A percentile compares a stretch with the other conserved stretches of the same genome.
Evolutionary conservation across 2,888 invertebrate species (phyloP).

Genomic region (Silvanus unidentatus): DNA sequence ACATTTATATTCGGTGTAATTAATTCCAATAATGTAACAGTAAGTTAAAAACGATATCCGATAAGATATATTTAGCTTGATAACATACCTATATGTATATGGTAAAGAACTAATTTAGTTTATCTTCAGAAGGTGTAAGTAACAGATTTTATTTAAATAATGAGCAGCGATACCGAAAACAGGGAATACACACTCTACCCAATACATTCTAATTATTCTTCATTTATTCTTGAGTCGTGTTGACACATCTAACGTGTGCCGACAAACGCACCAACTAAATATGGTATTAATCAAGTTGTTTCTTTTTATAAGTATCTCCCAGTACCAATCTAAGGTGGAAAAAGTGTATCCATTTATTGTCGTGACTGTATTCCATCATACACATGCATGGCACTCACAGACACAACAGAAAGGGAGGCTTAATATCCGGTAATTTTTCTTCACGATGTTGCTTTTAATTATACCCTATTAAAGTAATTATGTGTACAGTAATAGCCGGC

Average conservation of each 20-base stretch:
- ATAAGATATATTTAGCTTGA: too few relatives aligned
- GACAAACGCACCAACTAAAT: slow-evolving; percentile 15
- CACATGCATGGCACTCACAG: slow-evolving; percentile 1
- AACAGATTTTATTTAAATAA: not conserved
- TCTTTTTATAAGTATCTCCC: not conserved
- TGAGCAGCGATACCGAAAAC: not conserved
- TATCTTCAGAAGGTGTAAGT: not conserved
- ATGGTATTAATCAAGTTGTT: slow-evolving; percentile 11
- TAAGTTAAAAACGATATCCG: not conserved
- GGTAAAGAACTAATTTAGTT: too few relatives aligned
- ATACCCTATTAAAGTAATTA: slow-evolving; percentile 36
- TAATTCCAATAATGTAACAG: too few relatives aligned
- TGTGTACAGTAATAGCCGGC: slow-evolving; percentile 18
- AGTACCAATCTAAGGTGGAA: not conserved
- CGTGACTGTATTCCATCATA: too few relatives aligned
- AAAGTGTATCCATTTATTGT: too few relatives aligned
- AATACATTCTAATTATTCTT: slow-evolving; percentile 14
- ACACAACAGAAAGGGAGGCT: not conserved
- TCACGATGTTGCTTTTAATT: slow-evolving; percentile 34
- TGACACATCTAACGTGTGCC: slow-evolving; percentile 14
- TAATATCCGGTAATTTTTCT: slow-evolving; percentile 23
- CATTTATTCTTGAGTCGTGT: slow-evolving; percentile 13
- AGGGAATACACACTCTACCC: slow-evolving; percentile 7
- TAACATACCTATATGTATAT: too few relatives aligned
- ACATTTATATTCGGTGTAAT: too few relatives aligned